Base-by-base conservation (phyloP, 1,140 invertebrate species). In the Dendroctonus valens region DNA sequence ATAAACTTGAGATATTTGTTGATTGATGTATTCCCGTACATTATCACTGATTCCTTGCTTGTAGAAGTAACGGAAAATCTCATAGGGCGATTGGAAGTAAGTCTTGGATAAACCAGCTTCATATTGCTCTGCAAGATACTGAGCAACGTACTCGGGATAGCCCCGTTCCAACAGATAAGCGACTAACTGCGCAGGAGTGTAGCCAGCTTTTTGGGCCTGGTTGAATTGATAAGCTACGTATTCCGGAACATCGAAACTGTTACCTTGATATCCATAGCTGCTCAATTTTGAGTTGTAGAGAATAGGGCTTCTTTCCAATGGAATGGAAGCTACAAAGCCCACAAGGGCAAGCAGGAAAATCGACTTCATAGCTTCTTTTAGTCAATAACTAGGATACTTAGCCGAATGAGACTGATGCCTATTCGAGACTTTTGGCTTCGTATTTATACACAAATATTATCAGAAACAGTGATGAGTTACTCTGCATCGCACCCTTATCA, bases 371-470 rank as follows among this genome's bases (percentile, higher is more conserved):
- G 59, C 59, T 60, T 39, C 39, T 11, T 59, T 11, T 26, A 42
- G 15, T 41, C 8, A 11, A 58, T 15, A 58, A 59, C 63, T 57
- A 26, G 11, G 6, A 26, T 40, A 67, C 49, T 39, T 41, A 26
- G 26, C 48, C 41, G 57, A 41, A 48, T 40, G 40, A 5, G 42
- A 60, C 65, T 67, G 65, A 67, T 60, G 51, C 26, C 48, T 9
- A 14, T 58, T 44, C 14, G 42, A 11, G 42, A 5, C 11, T 44
- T 37, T 44, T 52, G 6, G 8, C 2, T n/a, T 15, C 3, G 8
- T 59, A 59, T 59, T 65, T 65, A 65, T 65, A 65, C 2, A 14
- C n/a, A 7, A 15, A 52, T 59, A 59, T 58, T 59, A 65, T 59
- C 63, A 1, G 5, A 6, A 37, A 40, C 41, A 5, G 14, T 55